A percentile compares a stretch with the other conserved stretches of the same genome.
These are phyloP conservation scores for Bostrychus sinensis DNA, from an alignment of 2,113 vertebrate genomes.

Conservation along the genomic window DNA sequence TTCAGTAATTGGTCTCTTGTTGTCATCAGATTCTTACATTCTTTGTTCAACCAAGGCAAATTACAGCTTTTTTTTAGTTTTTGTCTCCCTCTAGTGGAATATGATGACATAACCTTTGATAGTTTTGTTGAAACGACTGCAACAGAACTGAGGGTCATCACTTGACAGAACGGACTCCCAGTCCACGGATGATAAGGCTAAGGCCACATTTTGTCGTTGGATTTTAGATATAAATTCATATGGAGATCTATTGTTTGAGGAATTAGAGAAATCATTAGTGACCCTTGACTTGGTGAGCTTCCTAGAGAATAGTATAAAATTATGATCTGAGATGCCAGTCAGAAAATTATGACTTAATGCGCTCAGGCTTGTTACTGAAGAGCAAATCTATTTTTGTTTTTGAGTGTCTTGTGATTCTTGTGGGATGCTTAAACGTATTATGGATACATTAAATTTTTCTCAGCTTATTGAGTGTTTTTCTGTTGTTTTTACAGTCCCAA, in stretches of 20 bases:
- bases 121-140: no score
- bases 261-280: no score
- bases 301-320: background rate
- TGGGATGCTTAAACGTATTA: background rate
- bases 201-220: no score
- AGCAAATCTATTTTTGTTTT: background rate
- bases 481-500: background rate
- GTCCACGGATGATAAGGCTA: no score
- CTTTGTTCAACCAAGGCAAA: background rate
- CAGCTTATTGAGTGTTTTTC: background rate
- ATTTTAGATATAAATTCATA: no score
- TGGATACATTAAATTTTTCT: background rate
- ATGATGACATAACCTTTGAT: no score
- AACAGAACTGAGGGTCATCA: no score
- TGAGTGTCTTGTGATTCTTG: background rate
- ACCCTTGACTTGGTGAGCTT: background rate
- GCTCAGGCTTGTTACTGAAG: background rate
- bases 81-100: background rate
- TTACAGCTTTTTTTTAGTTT: background rate
- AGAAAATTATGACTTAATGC: background rate
- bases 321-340: background rate
- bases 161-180: no score
- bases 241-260: no score
- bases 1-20: background rate
- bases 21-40: background rate